phyloP scores from a whole-genome alignment of 2,113 vertebrate genomes.

The Silurus glanis region DNA sequence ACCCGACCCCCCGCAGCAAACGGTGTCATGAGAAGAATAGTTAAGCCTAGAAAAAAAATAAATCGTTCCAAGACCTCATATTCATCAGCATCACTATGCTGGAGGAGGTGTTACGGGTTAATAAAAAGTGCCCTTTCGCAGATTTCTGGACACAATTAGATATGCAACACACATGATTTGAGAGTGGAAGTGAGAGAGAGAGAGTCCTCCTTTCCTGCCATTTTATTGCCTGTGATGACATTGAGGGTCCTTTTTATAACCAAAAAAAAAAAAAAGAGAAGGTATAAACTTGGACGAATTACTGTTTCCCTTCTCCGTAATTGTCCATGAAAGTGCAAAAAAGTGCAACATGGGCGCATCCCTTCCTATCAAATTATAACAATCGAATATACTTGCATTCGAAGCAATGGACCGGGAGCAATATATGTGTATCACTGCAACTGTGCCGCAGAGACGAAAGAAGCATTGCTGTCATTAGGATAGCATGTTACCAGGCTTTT shows the following conservation, averaged over 20 bases:
- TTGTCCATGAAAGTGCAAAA: conserved; percentile 51
- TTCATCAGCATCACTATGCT: conserved; percentile 42
- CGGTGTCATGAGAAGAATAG: neutral
- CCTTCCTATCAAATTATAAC: neutral
- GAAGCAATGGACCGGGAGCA: neutral
- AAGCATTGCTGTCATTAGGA: conserved; percentile 23
- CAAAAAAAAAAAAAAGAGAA: conserved; percentile 51
- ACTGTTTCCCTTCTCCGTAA: conserved; percentile 44
- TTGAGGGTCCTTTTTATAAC: conserved; percentile 52
- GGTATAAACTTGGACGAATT: conserved; percentile 50
- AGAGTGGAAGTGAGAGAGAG: conserved; percentile 22
- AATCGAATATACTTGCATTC: neutral
- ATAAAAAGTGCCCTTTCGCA: conserved; percentile 42
- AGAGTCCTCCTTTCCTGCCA: conserved; percentile 2
- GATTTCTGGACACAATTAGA: conserved; percentile 42
- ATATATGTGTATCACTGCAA: conserved; percentile 2
- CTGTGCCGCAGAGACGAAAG: neutral
- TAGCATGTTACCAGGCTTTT: conserved; percentile 10
- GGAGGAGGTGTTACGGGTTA: conserved; percentile 33
- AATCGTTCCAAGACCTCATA: neutral
- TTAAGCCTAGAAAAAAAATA: conserved; percentile 1
- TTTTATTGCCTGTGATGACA: conserved; percentile 49
- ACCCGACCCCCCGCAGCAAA: conserved; percentile 11
- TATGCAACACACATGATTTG: conserved; percentile 36
- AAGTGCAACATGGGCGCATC: conserved; percentile 46